phyloP scores from a whole-genome alignment of 2,113 vertebrate genomes.

The Scatophagus argus region DNA sequence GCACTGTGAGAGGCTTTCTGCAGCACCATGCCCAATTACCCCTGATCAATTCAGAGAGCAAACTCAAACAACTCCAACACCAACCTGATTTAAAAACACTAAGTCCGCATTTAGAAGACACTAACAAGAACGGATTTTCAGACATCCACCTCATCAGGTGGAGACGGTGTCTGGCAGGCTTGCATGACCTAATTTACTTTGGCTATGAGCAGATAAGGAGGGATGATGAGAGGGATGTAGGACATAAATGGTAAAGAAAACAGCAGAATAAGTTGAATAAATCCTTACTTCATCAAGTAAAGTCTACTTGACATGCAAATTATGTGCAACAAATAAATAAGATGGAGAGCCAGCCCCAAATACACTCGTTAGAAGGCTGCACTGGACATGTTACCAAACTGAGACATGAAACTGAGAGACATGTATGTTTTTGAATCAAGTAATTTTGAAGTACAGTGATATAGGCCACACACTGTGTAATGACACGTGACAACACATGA shows the following conservation, averaged over 20 bases:
- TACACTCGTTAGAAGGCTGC: conserved; percentile 17
- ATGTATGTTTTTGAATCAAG: conserved; percentile 11
- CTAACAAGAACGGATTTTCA: conserved; percentile 31
- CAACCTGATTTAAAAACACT: conserved; percentile 42
- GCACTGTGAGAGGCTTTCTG: conserved; percentile 41
- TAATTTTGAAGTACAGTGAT: background rate
- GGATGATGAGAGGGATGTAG: conserved; percentile 54
- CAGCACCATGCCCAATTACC: conserved; percentile 56
- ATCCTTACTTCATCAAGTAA: conserved; percentile 1
- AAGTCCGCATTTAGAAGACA: conserved; percentile 17
- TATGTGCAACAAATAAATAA: conserved; percentile 35
- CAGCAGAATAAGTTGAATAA: conserved; percentile 50
- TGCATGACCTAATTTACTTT: conserved; percentile 38
- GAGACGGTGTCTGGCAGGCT: conserved; percentile 9
- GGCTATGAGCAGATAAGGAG: conserved; percentile 37
- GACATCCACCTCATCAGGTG: conserved; percentile 14
- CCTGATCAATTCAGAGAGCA: conserved; percentile 58
- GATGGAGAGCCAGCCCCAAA: conserved; percentile 30
- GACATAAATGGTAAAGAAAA: conserved; percentile 45
- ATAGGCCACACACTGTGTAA: background rate
- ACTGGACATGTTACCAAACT: background rate
- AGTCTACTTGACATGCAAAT: conserved; percentile 36
- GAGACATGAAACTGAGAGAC: too few relatives aligned
- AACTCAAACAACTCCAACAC: conserved; percentile 44
- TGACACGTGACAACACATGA: conserved; percentile 3